Evolutionary conservation across 2,113 vertebrate genomes (phyloP), one percentile per base, ranked within the genome.

Genomic region (Corythornis cristatus): DNA sequence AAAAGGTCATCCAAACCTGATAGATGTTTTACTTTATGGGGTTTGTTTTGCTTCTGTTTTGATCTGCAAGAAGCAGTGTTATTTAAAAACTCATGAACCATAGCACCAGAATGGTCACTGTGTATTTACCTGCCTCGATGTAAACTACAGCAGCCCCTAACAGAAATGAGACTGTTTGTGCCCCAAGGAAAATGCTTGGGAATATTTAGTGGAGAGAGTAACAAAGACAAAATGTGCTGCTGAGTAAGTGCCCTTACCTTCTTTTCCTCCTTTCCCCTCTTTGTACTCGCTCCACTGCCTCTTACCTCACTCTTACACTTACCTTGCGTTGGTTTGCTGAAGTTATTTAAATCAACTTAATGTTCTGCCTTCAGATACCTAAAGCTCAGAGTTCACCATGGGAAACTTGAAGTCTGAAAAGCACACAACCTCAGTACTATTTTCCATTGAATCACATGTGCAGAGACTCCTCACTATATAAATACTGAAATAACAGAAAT

Each of bases 401-500:
- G 54, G 89, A 91, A 92, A 78, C 46, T 67, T 22, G 15, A 89
- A 74, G 85, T 82, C 82, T 86, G 70, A 46, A 89, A 91, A 72
- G 25, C 56, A 48, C 15, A 71, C 18, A 51, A 31, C 64, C 65
- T 60, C 6, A 1, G 37, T 72, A 25, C 13, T 26, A n/a, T 88
- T 95, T 92, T 72, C 50, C 14, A 9, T 35, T 73, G 75, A 80
- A 85, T 82, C 29, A 48, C 77, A 13, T 53, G 73, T 71, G 53
- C 26, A 70, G 58, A 88, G 95, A 67, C 18, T 71, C 60, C 56
- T 92, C 46, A 81, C 56, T 93, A 1, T 51, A 70, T 68, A 95
- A 96, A 92, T 86, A 91, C 15, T 83, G 68, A 94, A 96, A 96
- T 96, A 93, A 83, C 90, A 96, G 86, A 92, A 96, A 97, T 96